Conservation (phyloP, 2,797 vertebrate genomes). For the Threskiornis aethiopicus region DNA sequence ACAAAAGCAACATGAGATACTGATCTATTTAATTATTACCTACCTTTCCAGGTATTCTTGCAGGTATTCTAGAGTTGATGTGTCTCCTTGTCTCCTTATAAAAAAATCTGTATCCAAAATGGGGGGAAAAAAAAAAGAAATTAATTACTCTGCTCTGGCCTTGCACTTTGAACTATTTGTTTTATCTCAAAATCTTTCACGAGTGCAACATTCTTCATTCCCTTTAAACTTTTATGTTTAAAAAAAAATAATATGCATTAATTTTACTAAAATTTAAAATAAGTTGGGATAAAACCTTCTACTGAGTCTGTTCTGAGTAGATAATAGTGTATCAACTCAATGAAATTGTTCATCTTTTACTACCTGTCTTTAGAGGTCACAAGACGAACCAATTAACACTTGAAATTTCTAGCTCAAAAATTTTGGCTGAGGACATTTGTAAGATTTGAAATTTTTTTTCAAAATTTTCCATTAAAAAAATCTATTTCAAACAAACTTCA, state of each 20-base stretch:
- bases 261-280: neutral
- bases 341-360: neutral
- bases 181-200: neutral
- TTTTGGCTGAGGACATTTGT: neutral
- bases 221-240: neutral
- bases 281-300: neutral
- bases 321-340: neutral
- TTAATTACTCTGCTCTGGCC: neutral
- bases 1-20: neutral
- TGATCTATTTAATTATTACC: neutral
- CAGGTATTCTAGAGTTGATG: neutral
- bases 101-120: neutral
- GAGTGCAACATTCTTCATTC: neutral
- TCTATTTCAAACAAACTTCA: neutral
- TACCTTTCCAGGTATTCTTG: neutral
- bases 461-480: neutral
- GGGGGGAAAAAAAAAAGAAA: too few relatives aligned
- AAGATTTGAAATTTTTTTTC: neutral
- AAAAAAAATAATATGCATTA: neutral
- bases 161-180: neutral
- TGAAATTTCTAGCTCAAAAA: neutral
- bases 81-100: neutral
- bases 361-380: neutral
- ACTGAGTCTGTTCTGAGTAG: neutral
- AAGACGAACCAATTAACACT: neutral